Conservation (phyloP, 1,140 invertebrate genomes). For the Manduca sexta region DNA sequence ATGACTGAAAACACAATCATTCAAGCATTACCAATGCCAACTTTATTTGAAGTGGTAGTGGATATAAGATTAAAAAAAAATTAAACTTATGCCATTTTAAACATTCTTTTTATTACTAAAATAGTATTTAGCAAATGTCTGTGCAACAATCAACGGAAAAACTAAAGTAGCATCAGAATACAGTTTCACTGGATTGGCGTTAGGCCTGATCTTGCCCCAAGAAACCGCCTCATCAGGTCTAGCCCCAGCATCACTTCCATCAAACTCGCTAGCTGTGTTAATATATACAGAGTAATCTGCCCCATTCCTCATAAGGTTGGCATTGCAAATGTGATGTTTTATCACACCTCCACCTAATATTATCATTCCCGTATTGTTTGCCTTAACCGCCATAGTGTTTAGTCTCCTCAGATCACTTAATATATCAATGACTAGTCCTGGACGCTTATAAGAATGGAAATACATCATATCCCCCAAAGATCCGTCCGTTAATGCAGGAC, state of each 20-base stretch:
- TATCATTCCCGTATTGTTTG: conserved; percentile 95
- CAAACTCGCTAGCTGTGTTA: conserved; percentile 98
- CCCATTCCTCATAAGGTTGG: conserved; percentile 99
- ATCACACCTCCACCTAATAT: conserved; percentile 97
- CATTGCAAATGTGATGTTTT: conserved; percentile 99
- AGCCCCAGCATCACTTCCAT: conserved; percentile 98
- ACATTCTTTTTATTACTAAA: conserved; percentile 70
- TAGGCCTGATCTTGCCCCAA: conserved; percentile 97
- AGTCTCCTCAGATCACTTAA: conserved; percentile 91
- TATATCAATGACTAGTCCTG: conserved; percentile 95
- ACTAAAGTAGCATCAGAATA: conserved; percentile 96
- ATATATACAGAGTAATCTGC: conserved; percentile 97
- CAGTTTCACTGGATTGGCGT: conserved; percentile 95
- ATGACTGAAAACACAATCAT: too few species aligned
- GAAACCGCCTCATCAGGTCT: conserved; percentile 98
- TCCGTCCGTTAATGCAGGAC: conserved; percentile 98
- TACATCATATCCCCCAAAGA: conserved; percentile 99
- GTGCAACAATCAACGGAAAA: conserved; percentile 94
- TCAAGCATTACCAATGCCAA: too few species aligned
- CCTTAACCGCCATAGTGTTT: conserved; percentile 97
- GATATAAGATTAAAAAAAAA: conserved; percentile 3
- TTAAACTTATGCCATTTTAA: conserved; percentile 30
- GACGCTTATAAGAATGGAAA: conserved; percentile 96
- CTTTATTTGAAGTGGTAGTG: too few species aligned
- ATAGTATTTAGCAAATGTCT: conserved; percentile 91